Base-by-base conservation (phyloP, 2,888 invertebrate genomes). In the Merodon equestris region DNA sequence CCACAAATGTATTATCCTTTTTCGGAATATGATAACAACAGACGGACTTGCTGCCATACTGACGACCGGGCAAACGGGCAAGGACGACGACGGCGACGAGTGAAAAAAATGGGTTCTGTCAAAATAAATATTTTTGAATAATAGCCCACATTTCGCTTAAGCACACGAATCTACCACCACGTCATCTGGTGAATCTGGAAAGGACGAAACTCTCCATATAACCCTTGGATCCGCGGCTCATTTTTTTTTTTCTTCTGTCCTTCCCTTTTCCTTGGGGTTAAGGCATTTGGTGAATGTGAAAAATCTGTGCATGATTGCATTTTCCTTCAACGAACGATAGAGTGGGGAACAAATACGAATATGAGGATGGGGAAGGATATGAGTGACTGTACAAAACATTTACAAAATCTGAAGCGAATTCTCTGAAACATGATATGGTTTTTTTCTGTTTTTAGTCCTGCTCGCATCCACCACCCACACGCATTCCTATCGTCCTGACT, bases 251-350 rank as follows among this genome's bases (percentile, higher is more conserved):
- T 53, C 42, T 44, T 57, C n/a, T n/a, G n/a, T n/a, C n/a, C n/a
- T n/a, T n/a, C n/a, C n/a, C n/a, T 27, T 7, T 27, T 27, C 70
- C 50, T 56, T 51, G 48, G 68, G 77, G 77, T 79, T 79, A 79
- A 74, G 68, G 76, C 66, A 71, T 72, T 73, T 66, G 64, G 67
- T 85, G 85, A 86, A 86, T 85, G 84, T 85, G 84, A 86, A 86
- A 86, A 86, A 86, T 86, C 86, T 86, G 86, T 86, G 84, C 86
- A 85, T 86, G 86, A 86, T 86, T 86, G 86, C 86, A 86, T 86
- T 86, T 85, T 84, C 82, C 82, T 68, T 48, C 70, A 10, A 56
- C 54, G 13, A 45, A 7, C 13, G 5, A 53, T 0, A 13, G 48
- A 9, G 47, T 10, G 36, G 36, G 42, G 68, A 40, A 36, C 47